These are phyloP conservation scores for Sylvicola cinctus DNA, from an alignment of 2,888 invertebrate species.

Conservation along the genomic window DNA sequence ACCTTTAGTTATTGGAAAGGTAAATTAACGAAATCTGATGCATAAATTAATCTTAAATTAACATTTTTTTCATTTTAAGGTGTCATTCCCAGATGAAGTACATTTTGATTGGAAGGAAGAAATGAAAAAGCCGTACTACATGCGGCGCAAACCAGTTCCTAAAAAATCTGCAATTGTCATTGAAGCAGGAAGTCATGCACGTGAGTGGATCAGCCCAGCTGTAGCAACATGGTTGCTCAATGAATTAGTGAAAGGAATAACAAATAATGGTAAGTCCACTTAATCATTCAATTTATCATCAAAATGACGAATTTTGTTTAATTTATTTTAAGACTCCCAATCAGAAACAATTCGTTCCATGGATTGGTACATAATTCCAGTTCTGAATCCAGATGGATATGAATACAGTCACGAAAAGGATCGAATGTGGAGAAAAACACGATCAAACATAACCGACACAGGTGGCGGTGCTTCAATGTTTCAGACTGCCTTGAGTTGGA, in stretches of 20 bases:
- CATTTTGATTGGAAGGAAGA: background rate
- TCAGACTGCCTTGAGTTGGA: background rate
- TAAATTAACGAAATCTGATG: slow-evolving; percentile 22
- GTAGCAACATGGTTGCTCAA: slow-evolving; percentile 51
- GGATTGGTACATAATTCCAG: slow-evolving; percentile 57
- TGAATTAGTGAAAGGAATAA: slow-evolving; percentile 40
- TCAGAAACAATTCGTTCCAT: slow-evolving; percentile 33
- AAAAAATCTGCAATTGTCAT: slow-evolving; percentile 58
- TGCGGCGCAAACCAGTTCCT: slow-evolving; percentile 17
- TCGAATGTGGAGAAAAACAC: slow-evolving; percentile 61
- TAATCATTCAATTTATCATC: slow-evolving; percentile 1
- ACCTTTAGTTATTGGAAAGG: slow-evolving; percentile 47
- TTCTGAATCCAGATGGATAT: slow-evolving; percentile 60
- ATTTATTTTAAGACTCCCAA: slow-evolving; percentile 7
- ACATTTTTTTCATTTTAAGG: slow-evolving; percentile 1
- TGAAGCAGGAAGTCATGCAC: slow-evolving; percentile 55
- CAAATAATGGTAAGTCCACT: slow-evolving; percentile 27
- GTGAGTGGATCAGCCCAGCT: slow-evolving; percentile 67
- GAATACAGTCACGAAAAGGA: slow-evolving; percentile 51
- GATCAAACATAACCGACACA: slow-evolving; percentile 25
- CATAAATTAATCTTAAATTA: too few species aligned
- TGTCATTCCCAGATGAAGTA: background rate
- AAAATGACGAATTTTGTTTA: slow-evolving; percentile 9
- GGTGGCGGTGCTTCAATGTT: slow-evolving; percentile 3
- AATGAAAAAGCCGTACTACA: background rate